Percentiles rank a stretch among this genome's conserved stretches.
Conservation (phyloP, 1,140 invertebrate genomes). For the Odontomachus brunneus region DNA sequence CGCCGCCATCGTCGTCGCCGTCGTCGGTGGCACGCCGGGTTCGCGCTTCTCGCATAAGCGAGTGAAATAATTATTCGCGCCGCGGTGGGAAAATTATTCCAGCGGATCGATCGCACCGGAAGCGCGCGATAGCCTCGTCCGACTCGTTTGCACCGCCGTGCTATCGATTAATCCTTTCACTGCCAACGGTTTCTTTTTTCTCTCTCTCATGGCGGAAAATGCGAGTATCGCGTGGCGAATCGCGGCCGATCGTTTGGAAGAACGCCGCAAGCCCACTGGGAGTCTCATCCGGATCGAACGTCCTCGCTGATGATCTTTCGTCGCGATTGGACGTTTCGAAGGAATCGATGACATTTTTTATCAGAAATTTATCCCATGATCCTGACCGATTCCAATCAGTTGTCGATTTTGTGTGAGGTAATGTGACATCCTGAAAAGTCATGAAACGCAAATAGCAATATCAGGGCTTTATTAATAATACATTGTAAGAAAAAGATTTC, state of each 20-base stretch:
- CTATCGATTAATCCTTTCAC: constrained; percentile 55
- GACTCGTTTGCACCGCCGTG: constrained; percentile 37
- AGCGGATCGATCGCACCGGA: constrained; percentile 45
- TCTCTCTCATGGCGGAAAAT: constrained; percentile 13
- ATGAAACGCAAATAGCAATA: too few relatives aligned
- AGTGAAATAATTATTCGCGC: constrained; percentile 37
- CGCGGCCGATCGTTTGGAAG: constrained; percentile 9
- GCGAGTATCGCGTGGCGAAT: not conserved
- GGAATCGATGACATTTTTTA: too few relatives aligned
- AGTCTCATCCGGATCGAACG: not conserved
- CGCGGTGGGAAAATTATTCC: constrained; percentile 47
- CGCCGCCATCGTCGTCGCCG: not conserved
- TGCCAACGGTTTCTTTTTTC: constrained; percentile 16
- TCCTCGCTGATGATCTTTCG: not conserved
- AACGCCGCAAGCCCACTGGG: constrained; percentile 19
- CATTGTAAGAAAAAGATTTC: too few relatives aligned
- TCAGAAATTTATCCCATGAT: too few relatives aligned
- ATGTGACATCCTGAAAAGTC: too few relatives aligned
- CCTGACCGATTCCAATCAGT: too few relatives aligned
- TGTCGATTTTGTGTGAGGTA: too few relatives aligned
- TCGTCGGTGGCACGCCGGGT: not conserved
- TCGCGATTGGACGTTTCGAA: not conserved
- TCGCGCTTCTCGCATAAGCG: constrained; percentile 17
- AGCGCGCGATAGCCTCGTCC: constrained; percentile 43
- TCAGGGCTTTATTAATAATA: too few relatives aligned